A percentile compares a stretch with the other conserved stretches of the same genome.
These are phyloP conservation scores for Lamellibrachia columna DNA, from an alignment of 2,888 invertebrate species.

Conservation along the genomic window DNA sequence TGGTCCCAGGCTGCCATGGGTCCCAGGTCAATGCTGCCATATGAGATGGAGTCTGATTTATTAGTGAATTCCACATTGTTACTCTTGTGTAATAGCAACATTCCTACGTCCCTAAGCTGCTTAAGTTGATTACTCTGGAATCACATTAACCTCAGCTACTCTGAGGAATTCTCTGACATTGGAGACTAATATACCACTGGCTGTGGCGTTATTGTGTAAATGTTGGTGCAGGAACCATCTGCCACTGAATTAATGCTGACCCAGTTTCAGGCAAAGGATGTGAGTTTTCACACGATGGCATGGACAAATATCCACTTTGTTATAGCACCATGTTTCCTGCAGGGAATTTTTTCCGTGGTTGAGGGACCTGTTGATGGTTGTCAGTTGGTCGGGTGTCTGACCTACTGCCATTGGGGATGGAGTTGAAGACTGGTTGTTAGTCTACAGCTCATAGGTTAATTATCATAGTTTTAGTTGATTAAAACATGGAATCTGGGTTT, in stretches of 20 bases:
- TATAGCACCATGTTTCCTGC: background rate
- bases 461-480: background rate
- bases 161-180: background rate
- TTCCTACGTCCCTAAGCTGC: background rate
- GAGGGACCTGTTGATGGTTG: background rate
- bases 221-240: background rate
- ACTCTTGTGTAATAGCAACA: conserved; percentile 4
- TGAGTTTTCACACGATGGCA: background rate
- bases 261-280: background rate
- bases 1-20: background rate
- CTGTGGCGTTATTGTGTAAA: conserved; percentile 2
- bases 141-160: background rate
- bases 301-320: background rate
- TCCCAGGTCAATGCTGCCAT: too few relatives aligned
- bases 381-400: background rate
- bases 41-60: background rate
- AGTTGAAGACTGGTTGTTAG: background rate
- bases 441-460: background rate
- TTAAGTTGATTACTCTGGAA: background rate
- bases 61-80: background rate
- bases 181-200: conserved; percentile 9
- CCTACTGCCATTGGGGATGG: background rate
- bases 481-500: background rate
- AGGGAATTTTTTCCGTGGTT: background rate
- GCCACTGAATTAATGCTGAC: background rate